Evolutionary conservation across 2,888 invertebrate genomes (phyloP).

Genomic region (Idaea aversata): DNA sequence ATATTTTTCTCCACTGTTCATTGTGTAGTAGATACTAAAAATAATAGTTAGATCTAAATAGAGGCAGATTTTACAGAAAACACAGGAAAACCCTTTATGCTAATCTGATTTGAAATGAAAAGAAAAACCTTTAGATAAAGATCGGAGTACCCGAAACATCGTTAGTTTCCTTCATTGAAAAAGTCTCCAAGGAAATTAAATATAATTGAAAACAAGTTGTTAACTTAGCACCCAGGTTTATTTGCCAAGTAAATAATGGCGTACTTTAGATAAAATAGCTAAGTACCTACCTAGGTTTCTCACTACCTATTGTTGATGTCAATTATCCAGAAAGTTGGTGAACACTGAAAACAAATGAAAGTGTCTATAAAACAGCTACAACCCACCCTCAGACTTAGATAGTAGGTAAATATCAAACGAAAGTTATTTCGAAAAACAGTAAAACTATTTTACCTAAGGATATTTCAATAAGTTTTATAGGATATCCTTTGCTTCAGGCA

Average conservation of each 20-base stretch:
- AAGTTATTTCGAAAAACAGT: conserved; percentile 19
- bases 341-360: neutral
- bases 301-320: too few species aligned
- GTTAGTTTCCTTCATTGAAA: neutral
- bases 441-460: conserved; percentile 19
- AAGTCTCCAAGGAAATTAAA: neutral
- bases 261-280: too few species aligned
- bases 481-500: conserved; percentile 17
- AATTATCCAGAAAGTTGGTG: too few species aligned
- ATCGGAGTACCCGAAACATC: conserved; percentile 8
- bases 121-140: neutral
- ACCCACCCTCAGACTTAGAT: neutral
- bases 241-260: neutral
- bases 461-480: conserved; percentile 26
- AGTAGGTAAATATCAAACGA: conserved; percentile 6
- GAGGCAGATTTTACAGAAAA: neutral
- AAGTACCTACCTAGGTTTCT: too few species aligned
- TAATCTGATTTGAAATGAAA: conserved; percentile 1
- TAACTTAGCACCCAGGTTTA: neutral
- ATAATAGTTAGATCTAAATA: neutral
- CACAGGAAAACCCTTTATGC: neutral
- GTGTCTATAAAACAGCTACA: neutral
- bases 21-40: neutral
- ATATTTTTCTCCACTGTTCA: neutral
- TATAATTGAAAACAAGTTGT: neutral